These are phyloP conservation scores for Pelmatolapia mariae DNA, from an alignment of 2,113 vertebrate species.

Conservation along the genomic window DNA sequence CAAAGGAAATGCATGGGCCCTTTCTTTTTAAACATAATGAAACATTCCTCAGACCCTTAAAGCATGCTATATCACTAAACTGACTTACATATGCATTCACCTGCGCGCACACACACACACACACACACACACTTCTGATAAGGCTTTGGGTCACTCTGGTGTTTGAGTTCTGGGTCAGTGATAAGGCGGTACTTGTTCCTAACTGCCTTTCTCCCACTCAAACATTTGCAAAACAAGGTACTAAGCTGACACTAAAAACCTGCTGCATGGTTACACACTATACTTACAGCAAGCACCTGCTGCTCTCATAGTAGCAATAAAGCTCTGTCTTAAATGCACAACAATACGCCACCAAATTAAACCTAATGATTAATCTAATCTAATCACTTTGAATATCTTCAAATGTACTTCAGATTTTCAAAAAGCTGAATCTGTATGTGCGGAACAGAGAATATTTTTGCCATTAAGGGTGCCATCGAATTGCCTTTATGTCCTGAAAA, in stretches of 20 bases:
- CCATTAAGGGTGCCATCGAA: background rate
- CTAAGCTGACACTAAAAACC: background rate
- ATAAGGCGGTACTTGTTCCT: conserved; percentile 50
- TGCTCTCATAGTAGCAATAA: background rate
- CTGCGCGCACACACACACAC: background rate
- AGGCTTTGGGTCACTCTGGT: conserved; percentile 27
- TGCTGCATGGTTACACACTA: background rate
- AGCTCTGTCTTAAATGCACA: background rate
- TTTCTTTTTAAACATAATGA: background rate
- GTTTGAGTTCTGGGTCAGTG: conserved; percentile 35
- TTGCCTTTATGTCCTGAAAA: background rate
- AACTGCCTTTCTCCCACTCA: conserved; percentile 30
- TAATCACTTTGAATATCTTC: background rate
- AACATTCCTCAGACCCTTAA: background rate
- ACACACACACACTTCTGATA: conserved; percentile 19
- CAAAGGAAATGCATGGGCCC: background rate
- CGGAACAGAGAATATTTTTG: background rate
- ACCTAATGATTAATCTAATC: background rate
- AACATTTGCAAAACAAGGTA: conserved; percentile 7
- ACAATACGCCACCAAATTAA: background rate
- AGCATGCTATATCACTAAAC: background rate
- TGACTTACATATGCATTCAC: background rate
- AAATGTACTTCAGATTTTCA: background rate
- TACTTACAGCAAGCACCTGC: background rate
- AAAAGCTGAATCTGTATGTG: background rate